Conservation (phyloP, 2,113 vertebrate genomes). For the Tupaia chinensis region DNA sequence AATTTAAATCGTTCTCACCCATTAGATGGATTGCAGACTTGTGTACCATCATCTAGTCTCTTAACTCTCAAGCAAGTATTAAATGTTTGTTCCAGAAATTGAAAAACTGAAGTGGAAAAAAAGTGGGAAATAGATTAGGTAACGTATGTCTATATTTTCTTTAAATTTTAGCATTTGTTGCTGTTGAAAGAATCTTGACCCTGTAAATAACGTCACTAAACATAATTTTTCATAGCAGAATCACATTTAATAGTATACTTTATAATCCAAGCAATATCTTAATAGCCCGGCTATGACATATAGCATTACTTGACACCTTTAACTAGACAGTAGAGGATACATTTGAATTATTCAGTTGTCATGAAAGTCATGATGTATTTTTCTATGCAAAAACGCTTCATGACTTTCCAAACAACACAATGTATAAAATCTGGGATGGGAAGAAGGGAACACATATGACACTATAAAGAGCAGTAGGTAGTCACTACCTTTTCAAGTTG, state of each 20-base stretch:
- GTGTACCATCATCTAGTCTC: not conserved
- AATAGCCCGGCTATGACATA: not conserved
- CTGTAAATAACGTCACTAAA: slow-evolving; percentile 2
- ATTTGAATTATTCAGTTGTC: not conserved
- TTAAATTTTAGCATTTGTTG: slow-evolving; percentile 12
- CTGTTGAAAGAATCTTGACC: slow-evolving; percentile 15
- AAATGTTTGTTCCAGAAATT: not conserved
- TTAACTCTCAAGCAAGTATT: not conserved
- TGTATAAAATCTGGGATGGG: not conserved
- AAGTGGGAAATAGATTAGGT: slow-evolving; percentile 15
- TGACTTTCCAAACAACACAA: too few relatives aligned
- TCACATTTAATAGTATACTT: not conserved
- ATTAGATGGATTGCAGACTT: not conserved
- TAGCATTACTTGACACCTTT: slow-evolving; percentile 15
- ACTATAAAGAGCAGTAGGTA: not conserved
- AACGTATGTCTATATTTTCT: not conserved
- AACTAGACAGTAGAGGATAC: not conserved
- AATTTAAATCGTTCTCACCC: not conserved
- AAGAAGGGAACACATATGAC: not conserved
- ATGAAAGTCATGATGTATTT: too few relatives aligned
- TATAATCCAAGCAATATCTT: not conserved
- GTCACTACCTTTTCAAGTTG: slow-evolving; percentile 5
- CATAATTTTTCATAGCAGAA: not conserved
- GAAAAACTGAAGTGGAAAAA: not conserved
- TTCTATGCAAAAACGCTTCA: too few relatives aligned